Evolutionary conservation across 2,888 invertebrate genomes (phyloP).

Genomic region (Lepidochitona cinerea): DNA sequence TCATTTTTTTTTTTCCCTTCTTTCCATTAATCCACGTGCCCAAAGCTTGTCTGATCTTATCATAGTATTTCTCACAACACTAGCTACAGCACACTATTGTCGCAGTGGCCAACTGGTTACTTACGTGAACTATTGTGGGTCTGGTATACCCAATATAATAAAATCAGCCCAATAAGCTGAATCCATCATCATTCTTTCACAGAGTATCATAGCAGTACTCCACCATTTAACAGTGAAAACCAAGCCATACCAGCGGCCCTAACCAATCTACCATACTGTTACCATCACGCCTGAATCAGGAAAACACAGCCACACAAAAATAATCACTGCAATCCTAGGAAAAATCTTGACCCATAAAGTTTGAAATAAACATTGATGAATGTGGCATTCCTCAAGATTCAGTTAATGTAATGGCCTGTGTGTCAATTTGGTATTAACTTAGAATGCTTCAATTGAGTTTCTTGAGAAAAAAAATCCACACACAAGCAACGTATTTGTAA

Average conservation of each 20-base stretch:
- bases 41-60: too few species aligned
- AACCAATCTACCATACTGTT: conserved; percentile 9
- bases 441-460: neutral
- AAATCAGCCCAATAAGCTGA: neutral
- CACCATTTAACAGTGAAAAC: neutral
- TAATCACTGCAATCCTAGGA: neutral
- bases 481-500: neutral
- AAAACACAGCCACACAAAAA: conserved; percentile 2
- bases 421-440: too few species aligned
- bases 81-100: too few species aligned
- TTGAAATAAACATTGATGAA: neutral
- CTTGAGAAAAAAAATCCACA: neutral
- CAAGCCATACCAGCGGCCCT: neutral
- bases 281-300: conserved; percentile 4
- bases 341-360: neutral
- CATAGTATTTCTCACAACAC: too few species aligned
- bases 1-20: too few species aligned
- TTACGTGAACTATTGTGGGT: too few species aligned
- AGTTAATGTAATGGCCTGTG: too few species aligned
- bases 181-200: neutral
- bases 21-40: too few species aligned
- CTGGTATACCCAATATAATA: neutral
- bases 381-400: neutral
- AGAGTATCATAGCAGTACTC: neutral
- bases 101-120: too few species aligned